Conservation (phyloP, 2,888 invertebrate genomes). For the Sycophila texana region DNA sequence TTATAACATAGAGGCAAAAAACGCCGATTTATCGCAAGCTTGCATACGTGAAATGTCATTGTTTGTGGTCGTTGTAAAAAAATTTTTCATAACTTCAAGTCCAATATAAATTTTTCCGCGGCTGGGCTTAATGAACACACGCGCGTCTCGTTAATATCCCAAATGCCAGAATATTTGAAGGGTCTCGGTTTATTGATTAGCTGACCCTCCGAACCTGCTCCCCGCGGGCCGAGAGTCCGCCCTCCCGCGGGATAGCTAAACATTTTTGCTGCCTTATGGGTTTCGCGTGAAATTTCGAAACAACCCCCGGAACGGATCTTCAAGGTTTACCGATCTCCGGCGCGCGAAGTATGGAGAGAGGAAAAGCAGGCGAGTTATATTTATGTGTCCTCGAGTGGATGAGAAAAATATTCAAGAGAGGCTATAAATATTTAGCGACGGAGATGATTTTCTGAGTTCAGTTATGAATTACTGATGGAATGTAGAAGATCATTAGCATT, state of each 20-base stretch:
- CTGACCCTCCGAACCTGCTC: not conserved
- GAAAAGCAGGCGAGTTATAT: not conserved
- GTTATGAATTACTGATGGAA: no score
- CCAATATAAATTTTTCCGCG: not conserved
- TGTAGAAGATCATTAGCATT: no score
- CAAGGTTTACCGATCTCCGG: constrained; percentile 9
- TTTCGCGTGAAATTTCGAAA: constrained; percentile 36
- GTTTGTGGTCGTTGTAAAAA: no score
- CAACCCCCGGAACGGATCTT: constrained; percentile 6
- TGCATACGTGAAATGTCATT: no score
- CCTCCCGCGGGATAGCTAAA: constrained; percentile 23
- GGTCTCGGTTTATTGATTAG: no score
- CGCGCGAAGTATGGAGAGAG: not conserved
- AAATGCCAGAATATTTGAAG: constrained; percentile 46
- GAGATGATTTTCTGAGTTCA: no score
- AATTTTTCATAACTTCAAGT: no score
- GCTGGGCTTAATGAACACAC: constrained; percentile 26
- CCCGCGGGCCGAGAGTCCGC: constrained; percentile 5
- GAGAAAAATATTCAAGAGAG: no score
- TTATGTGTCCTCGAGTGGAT: not conserved
- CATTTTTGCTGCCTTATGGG: constrained; percentile 44
- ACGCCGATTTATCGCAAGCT: no score
- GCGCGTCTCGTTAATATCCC: constrained; percentile 36
- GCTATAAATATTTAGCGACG: no score
- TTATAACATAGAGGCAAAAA: no score